phyloP scores from a whole-genome alignment of 2,797 vertebrate species.

The Phataginus tetradactyla region DNA sequence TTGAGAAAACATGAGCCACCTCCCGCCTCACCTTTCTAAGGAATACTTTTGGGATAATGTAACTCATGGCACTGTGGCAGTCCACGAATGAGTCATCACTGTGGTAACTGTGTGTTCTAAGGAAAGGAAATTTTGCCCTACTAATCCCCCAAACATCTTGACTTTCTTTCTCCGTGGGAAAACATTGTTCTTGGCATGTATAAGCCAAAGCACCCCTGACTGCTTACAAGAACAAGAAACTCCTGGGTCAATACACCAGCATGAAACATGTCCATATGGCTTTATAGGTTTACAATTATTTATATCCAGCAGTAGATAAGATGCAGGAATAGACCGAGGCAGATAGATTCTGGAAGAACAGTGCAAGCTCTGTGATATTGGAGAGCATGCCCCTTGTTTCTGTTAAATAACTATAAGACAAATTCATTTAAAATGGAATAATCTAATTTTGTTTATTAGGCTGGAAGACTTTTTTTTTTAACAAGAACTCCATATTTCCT shows the following conservation, averaged over 20 bases:
- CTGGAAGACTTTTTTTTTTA: not conserved
- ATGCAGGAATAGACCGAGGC: not conserved
- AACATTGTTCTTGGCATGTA: slow-evolving; percentile 1
- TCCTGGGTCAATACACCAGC: not conserved
- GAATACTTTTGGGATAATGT: slow-evolving; percentile 3
- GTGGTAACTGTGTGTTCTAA: not conserved
- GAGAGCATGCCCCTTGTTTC: not conserved
- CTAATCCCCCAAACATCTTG: slow-evolving; percentile 4
- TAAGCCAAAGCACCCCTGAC: not conserved
- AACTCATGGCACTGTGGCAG: not conserved
- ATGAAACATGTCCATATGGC: not conserved
- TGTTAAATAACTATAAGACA: not conserved
- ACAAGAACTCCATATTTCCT: not conserved
- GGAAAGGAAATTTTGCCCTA: slow-evolving; percentile 37
- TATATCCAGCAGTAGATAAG: not conserved
- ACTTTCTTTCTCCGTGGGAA: slow-evolving; percentile 23
- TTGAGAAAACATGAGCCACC: slow-evolving; percentile 18
- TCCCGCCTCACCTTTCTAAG: slow-evolving; percentile 4
- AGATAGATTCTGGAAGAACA: not conserved
- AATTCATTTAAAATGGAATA: not conserved
- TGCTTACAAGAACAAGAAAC: slow-evolving; percentile 38
- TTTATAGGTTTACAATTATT: slow-evolving; percentile 9
- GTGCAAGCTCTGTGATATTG: not conserved
- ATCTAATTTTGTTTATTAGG: not conserved
- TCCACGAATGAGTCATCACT: slow-evolving; percentile 26